Conservation (phyloP, 2,888 invertebrate species). For the Salticus scenicus region DNA sequence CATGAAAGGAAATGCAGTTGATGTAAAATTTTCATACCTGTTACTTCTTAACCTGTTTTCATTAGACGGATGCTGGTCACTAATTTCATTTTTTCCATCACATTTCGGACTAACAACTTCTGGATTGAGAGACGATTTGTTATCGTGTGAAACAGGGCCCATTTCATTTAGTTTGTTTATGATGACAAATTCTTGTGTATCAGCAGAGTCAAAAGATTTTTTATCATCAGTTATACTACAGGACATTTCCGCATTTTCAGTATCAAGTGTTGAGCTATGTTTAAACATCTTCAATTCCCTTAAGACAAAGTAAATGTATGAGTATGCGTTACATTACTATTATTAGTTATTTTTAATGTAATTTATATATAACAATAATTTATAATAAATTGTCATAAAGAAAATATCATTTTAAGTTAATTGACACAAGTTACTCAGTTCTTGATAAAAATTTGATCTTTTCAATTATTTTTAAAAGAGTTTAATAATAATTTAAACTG, state of each 20-base stretch:
- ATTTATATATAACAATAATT: too few species aligned
- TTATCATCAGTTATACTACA: constrained; percentile 36
- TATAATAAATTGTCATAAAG: too few species aligned
- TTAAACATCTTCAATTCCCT: constrained; percentile 54
- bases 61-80: not conserved
- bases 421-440: too few species aligned
- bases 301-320: not conserved
- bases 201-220: constrained; percentile 59
- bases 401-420: too few species aligned
- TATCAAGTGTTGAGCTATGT: constrained; percentile 22
- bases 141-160: constrained; percentile 11
- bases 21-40: too few species aligned
- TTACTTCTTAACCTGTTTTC: constrained; percentile 31
- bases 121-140: constrained; percentile 22
- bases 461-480: too few species aligned
- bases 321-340: too few species aligned
- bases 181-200: constrained; percentile 62
- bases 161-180: constrained; percentile 33
- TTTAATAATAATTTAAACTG: too few species aligned
- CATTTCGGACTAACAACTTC: constrained; percentile 21
- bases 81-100: not conserved
- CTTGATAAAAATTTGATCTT: too few species aligned
- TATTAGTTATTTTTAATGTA: too few species aligned
- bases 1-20: too few species aligned
- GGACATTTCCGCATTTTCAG: not conserved